phyloP scores from a whole-genome alignment of 2,888 invertebrate genomes.

The Neelides folsomi region DNA sequence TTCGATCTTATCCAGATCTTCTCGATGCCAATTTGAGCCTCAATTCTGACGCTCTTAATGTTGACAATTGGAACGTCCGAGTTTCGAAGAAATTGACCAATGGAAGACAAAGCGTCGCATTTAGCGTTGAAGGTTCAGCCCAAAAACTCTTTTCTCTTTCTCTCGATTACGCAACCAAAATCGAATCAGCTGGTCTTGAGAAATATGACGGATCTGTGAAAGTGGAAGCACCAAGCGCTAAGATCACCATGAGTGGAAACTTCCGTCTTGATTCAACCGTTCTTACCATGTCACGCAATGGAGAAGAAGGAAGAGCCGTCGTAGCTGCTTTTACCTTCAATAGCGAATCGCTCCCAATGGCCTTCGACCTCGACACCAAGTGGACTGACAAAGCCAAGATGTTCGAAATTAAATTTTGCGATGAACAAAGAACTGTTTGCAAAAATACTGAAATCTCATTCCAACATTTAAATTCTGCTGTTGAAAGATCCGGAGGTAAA shows the following conservation, averaged over 20 bases:
- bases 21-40: constrained; percentile 24
- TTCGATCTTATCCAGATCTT: constrained; percentile 7
- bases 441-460: constrained; percentile 9
- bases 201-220: constrained; percentile 16
- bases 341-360: constrained; percentile 13
- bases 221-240: constrained; percentile 11
- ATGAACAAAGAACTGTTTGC: constrained; percentile 15
- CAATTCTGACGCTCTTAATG: constrained; percentile 26
- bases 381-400: constrained; percentile 26
- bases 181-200: constrained; percentile 13
- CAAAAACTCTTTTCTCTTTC: constrained; percentile 6
- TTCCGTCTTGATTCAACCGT: constrained; percentile 25
- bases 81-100: constrained; percentile 18
- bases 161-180: constrained; percentile 21
- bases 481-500: no score
- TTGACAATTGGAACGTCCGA: constrained; percentile 28
- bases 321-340: constrained; percentile 13
- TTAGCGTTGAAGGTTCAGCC: constrained; percentile 2
- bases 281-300: constrained; percentile 18
- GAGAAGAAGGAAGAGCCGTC: constrained; percentile 28
- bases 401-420: constrained; percentile 19
- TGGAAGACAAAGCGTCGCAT: constrained; percentile 21
- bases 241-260: constrained; percentile 19
- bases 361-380: constrained; percentile 21
- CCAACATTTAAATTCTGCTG: no score